These are phyloP conservation scores for Pseudeuparius sepicola DNA, from an alignment of 2,888 invertebrate species.

Conservation along the genomic window DNA sequence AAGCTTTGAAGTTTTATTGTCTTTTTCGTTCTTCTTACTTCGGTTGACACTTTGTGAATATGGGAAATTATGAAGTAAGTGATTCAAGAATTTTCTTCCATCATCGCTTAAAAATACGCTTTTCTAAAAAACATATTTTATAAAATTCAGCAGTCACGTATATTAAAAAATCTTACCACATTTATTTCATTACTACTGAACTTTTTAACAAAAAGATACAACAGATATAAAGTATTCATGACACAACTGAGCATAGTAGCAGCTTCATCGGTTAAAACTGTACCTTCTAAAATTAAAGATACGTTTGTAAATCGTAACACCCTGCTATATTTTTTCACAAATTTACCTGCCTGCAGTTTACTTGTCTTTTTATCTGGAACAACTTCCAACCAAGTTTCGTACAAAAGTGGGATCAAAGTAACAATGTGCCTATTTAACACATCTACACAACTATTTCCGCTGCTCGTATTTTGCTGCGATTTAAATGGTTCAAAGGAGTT, in stretches of 20 bases:
- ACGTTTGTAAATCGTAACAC: slow-evolving; percentile 40
- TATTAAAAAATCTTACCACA: slow-evolving; percentile 23
- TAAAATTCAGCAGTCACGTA: too few relatives aligned
- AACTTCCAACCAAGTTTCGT: slow-evolving; percentile 79
- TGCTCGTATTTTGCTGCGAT: too few relatives aligned
- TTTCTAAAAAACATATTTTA: slow-evolving; percentile 35
- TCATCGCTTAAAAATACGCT: slow-evolving; percentile 44
- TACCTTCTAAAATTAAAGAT: slow-evolving; percentile 25
- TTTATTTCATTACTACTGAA: slow-evolving; percentile 18
- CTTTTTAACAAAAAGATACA: slow-evolving; percentile 33
- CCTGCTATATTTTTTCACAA: too few relatives aligned
- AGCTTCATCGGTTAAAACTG: slow-evolving; percentile 51
- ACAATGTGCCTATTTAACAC: slow-evolving; percentile 51
- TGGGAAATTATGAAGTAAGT: slow-evolving; percentile 50
- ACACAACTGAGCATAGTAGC: slow-evolving; percentile 52
- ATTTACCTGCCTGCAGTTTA: slow-evolving; percentile 18
- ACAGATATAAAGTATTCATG: slow-evolving; percentile 50
- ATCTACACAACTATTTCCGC: slow-evolving; percentile 9
- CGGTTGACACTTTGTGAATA: slow-evolving; percentile 41
- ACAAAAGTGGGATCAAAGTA: slow-evolving; percentile 63
- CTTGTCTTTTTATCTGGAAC: slow-evolving; percentile 39
- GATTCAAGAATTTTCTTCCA: slow-evolving; percentile 43
- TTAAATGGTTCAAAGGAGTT: too few relatives aligned
- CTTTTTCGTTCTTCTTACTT: slow-evolving; percentile 33
- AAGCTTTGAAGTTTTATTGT: slow-evolving; percentile 37